Evolutionary conservation across 1,140 invertebrate species (phyloP), one percentile per base, ranked within the genome.

Genomic region (Procambarus virginalis): DNA sequence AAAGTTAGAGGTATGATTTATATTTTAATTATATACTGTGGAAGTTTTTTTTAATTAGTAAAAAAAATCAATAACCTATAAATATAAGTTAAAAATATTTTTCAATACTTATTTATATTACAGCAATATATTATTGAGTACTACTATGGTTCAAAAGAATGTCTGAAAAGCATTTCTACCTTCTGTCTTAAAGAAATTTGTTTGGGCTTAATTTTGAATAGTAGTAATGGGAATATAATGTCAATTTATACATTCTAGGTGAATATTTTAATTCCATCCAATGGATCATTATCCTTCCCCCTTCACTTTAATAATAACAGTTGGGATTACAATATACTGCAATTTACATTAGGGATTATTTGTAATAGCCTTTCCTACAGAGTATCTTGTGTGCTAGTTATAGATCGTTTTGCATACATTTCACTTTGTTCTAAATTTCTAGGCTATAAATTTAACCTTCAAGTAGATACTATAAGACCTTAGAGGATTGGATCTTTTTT

Each of bases 381-480:
- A 64, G 60, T 64, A 17, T 64, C 60, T 73, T 73, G 68, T 68
- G 64, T 34, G 45, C 58, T 82, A 82, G 80, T 55, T 73, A 64
- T 81, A 81, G 79, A 58, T 81, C 20, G 80, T 55, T 55, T 14
- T 68, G 68, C 60, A 34, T 46, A 45, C 45, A 68, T 14, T 82
- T 68, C 58, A 68, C 34, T 46, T 22, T 82, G 34, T 48, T 68
- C 68, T 68, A 22, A 73, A 73, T 34, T 34, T 45, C 68, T 82
- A 68, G 80, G 80, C 80, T 45, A 68, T 82, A 82, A 46, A 68
- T 48, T 68, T 68, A 60, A 64, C 80, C 80, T 34, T 82, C 80
- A 46, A 82, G 58, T 8, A 82, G 58, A 48, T 55, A 82, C 60
- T 82, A 48, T 58, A 34, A 82, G 80, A 22, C 55, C 60, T 12